A percentile compares a stretch with the other conserved stretches of the same genome.
Evolutionary conservation across 1,140 invertebrate species (phyloP).

Genomic region (Brachionus rotundiformis): DNA sequence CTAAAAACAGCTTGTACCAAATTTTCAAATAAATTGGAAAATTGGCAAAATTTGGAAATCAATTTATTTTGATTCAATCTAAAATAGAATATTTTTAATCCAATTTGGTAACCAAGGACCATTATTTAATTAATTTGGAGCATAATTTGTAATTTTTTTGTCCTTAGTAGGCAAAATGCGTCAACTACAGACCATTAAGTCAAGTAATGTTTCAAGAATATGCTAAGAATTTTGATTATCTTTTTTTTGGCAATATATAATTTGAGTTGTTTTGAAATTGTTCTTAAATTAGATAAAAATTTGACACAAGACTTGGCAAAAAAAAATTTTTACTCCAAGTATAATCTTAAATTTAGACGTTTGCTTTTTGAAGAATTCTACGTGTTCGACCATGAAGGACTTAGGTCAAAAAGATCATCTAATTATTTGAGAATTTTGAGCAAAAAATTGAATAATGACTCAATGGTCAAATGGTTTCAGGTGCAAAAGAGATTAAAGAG

Average conservation of each 20-base stretch:
- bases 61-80: slow-evolving; percentile 28
- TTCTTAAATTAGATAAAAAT: slow-evolving; percentile 9
- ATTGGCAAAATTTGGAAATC: neutral
- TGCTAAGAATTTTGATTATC: neutral
- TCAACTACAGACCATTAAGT: neutral
- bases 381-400: neutral
- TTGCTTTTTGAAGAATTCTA: neutral
- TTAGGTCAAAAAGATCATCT: neutral
- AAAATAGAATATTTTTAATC: slow-evolving; percentile 22
- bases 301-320: neutral
- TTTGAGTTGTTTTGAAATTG: neutral
- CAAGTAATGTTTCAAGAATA: neutral
- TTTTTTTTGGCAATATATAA: slow-evolving; percentile 1
- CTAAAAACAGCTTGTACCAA: neutral
- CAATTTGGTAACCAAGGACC: slow-evolving; percentile 14
- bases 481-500: neutral
- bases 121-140: slow-evolving; percentile 1
- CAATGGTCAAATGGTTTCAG: slow-evolving; percentile 2
- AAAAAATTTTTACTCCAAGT: neutral
- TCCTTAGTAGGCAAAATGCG: neutral
- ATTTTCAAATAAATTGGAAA: neutral
- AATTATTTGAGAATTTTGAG: neutral
- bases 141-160: neutral
- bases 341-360: neutral
- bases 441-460: neutral